These are phyloP conservation scores for Rhagologus leucostigma DNA, from an alignment of 2,113 vertebrate genomes.

Conservation along the genomic window DNA sequence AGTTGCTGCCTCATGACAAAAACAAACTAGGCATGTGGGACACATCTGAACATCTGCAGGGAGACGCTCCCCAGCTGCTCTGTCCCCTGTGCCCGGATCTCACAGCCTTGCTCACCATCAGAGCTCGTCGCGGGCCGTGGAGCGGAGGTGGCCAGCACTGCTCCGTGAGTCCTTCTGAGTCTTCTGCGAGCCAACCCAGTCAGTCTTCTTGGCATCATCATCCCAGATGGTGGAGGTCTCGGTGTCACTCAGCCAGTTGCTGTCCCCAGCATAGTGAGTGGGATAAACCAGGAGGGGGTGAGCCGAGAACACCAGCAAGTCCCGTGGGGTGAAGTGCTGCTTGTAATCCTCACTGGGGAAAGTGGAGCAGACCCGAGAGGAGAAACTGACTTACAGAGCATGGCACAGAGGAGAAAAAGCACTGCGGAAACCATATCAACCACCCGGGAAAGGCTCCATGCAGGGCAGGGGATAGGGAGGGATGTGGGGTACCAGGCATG, in stretches of 20 bases:
- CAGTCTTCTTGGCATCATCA: conserved; percentile 80
- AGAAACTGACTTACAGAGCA: background rate
- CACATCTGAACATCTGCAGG: background rate
- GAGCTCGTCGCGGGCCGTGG: conserved; percentile 78
- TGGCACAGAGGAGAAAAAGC: background rate
- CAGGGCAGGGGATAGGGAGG: background rate
- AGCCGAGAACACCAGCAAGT: conserved; percentile 84
- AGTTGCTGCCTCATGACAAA: background rate
- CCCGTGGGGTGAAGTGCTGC: conserved; percentile 82
- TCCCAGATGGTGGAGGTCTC: conserved; percentile 97
- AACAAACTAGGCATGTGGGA: background rate
- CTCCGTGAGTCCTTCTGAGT: conserved; percentile 76
- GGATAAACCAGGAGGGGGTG: conserved; percentile 88
- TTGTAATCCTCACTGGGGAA: conserved; percentile 86
- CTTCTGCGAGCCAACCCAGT: conserved; percentile 91
- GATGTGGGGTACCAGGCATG: background rate
- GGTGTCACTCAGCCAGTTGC: conserved; percentile 91
- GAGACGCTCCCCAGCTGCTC: background rate
- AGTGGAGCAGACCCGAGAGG: background rate
- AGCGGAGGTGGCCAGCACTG: conserved; percentile 43
- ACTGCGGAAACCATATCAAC: fast-evolving
- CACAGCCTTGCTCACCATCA: conserved; percentile 51
- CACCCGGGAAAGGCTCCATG: fast-evolving
- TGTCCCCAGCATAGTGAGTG: conserved; percentile 89
- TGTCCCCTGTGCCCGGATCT: fast-evolving